A percentile compares a stretch with the other conserved stretches of the same genome.
These are phyloP conservation scores for Fukomys damarensis DNA, from an alignment of 2,113 vertebrate genomes.

Conservation along the genomic window DNA sequence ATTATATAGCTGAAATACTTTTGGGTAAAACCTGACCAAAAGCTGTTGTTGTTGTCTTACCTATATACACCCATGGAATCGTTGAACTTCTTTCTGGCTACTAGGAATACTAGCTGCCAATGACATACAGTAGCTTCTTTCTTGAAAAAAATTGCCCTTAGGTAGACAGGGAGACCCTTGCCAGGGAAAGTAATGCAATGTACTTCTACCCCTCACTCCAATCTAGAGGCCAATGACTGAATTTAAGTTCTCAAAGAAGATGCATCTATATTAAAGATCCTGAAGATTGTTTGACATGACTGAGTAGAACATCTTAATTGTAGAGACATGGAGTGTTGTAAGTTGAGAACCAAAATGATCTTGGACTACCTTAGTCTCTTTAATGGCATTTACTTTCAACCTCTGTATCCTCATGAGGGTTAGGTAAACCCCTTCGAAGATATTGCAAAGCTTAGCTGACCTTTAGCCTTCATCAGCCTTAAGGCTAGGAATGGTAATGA, in stretches of 20 bases:
- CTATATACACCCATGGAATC: accelerated
- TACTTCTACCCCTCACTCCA: not conserved
- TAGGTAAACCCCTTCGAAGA: not conserved
- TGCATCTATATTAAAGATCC: not conserved
- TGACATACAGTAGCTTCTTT: not conserved
- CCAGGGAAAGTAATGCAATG: not conserved
- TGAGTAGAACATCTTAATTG: not conserved
- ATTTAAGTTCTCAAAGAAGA: not conserved
- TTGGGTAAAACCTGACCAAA: not conserved
- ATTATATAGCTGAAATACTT: not conserved
- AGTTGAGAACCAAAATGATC: not conserved
- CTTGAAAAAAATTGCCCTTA: not conserved
- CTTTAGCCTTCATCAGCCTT: not conserved
- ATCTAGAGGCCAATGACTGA: not conserved
- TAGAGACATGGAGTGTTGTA: not conserved
- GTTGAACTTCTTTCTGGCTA: not conserved
- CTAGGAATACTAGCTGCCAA: not conserved
- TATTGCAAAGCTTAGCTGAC: not conserved
- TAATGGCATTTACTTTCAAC: not conserved
- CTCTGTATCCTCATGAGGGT: not conserved
- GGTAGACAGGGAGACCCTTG: not conserved
- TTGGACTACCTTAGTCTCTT: not conserved
- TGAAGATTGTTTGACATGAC: not conserved
- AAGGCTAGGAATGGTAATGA: not conserved
- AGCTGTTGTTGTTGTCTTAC: not conserved